phyloP scores from a whole-genome alignment of 2,888 invertebrate genomes.

The Galeruca laticollis region DNA sequence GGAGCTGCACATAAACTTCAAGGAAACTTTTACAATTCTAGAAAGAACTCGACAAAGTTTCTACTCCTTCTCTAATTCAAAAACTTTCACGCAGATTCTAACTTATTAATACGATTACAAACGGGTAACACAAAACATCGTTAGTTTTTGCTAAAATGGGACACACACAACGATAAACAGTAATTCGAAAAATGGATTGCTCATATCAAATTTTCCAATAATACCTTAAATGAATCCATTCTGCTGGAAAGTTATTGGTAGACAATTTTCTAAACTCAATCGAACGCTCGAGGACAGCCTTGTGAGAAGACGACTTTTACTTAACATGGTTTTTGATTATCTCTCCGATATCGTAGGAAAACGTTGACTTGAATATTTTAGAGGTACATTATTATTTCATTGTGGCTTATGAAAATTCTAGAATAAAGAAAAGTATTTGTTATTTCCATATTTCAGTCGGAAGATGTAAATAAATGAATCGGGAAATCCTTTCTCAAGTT shows the following conservation, averaged over 20 bases:
- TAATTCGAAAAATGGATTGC: background rate
- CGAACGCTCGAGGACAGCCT: conserved; percentile 6
- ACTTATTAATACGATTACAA: background rate
- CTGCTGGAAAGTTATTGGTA: background rate
- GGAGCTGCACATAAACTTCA: background rate
- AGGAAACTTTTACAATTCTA: background rate
- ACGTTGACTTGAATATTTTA: background rate
- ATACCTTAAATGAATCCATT: background rate
- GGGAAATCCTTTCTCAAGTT: no score
- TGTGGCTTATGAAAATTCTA: no score
- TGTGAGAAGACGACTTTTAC: background rate
- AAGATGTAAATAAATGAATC: no score
- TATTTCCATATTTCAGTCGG: no score
- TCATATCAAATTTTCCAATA: background rate
- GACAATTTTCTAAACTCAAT: conserved; percentile 5
- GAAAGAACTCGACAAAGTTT: background rate
- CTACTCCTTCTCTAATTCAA: background rate
- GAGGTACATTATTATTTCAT: background rate
- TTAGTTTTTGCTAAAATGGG: background rate
- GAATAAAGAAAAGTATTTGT: no score
- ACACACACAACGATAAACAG: no score
- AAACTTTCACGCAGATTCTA: background rate
- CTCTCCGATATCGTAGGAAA: background rate
- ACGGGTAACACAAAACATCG: background rate
- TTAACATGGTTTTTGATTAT: background rate